Evolutionary conservation across 2,113 vertebrate genomes (phyloP), one percentile per base, ranked within the genome.

Genomic region (Xenotilapia leptura): DNA sequence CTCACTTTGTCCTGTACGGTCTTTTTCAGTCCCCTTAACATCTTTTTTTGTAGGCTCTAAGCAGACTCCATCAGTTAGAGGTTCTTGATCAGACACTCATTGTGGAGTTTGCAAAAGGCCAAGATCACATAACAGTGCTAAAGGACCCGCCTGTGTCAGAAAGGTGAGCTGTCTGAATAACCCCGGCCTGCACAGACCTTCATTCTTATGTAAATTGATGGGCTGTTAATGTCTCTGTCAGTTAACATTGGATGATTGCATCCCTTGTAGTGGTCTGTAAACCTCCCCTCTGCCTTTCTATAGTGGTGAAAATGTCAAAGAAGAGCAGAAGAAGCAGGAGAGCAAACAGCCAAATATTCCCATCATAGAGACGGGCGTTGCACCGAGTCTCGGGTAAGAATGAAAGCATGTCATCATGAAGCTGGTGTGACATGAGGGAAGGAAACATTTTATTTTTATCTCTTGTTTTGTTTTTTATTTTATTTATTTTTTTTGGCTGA

Each of bases 71-170:
- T 94, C 99, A 99, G 92, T 93, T 99, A 82, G 97, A 97, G 58
- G 93, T 99, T 88, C 94, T 99, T 86, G 97, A 96, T 88, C 97
- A 97, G 73, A 98, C 97, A 0, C 97, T 99, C 68, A 97, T 99
- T 70, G 99, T 96, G 56, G 98, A 98, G 93, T 99, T 98, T 95
- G 98, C 98, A 0, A 98, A 97, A 95, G 97, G 97, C 14, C 97
- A 98, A 92, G 98, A 98, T 53, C 92, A 89, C 6, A 42, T 95
- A 42, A 96, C 95, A 3, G 95, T 97, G 9, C 93, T 97, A 75
- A 97, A 97, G 90, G 97, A 98, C 40, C 93, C 97, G 28, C 96
- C 96, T 19, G 89, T 94, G 60, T 94, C 96, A 56, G 95, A 97
- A 83, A 97, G 94, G 96, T 97, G 89, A 4, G 79, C 68, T 7